Conservation (phyloP, 2,113 vertebrate species). For the Oxyura jamaicensis region DNA sequence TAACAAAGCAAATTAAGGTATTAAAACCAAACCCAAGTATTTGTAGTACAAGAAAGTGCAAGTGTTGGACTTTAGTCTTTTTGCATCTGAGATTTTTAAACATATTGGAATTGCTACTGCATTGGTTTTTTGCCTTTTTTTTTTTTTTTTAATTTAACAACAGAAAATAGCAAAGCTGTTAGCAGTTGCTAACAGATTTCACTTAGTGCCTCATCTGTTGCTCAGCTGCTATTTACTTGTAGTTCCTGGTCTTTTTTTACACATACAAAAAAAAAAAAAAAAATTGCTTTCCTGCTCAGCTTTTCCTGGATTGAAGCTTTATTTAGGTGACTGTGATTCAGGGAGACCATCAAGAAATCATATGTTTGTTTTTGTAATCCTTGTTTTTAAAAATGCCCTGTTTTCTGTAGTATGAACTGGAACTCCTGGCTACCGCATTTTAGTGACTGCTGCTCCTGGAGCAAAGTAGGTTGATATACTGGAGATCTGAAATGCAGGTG, state of each 20-base stretch:
- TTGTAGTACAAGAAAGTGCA: conserved; percentile 52
- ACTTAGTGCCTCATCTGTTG: conserved; percentile 78
- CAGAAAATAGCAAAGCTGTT: conserved; percentile 80
- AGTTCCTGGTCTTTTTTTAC: conserved; percentile 71
- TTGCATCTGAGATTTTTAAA: conserved; percentile 65
- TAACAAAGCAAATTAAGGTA: conserved; percentile 25
- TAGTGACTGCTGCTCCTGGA: background rate
- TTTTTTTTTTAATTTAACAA: conserved; percentile 68
- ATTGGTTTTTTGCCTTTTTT: conserved; percentile 5
- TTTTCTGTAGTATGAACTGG: conserved; percentile 4
- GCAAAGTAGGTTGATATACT: background rate
- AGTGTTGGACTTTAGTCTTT: conserved; percentile 62
- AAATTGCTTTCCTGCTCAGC: conserved; percentile 63
- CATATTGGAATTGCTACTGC: conserved; percentile 74
- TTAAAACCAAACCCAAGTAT: conserved; percentile 22
- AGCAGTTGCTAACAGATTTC: conserved; percentile 78
- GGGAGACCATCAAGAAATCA: conserved; percentile 38
- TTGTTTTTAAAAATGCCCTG: background rate
- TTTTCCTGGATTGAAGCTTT: conserved; percentile 61
- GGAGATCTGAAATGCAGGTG: background rate
- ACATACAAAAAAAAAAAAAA: conserved; percentile 35
- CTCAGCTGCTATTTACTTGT: conserved; percentile 80
- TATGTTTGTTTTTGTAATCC: conserved; percentile 31
- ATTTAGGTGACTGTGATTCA: conserved; percentile 51
- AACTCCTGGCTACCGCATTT: background rate